Conservation (phyloP, 2,888 invertebrate species). For the Agapetus fuscipes region DNA sequence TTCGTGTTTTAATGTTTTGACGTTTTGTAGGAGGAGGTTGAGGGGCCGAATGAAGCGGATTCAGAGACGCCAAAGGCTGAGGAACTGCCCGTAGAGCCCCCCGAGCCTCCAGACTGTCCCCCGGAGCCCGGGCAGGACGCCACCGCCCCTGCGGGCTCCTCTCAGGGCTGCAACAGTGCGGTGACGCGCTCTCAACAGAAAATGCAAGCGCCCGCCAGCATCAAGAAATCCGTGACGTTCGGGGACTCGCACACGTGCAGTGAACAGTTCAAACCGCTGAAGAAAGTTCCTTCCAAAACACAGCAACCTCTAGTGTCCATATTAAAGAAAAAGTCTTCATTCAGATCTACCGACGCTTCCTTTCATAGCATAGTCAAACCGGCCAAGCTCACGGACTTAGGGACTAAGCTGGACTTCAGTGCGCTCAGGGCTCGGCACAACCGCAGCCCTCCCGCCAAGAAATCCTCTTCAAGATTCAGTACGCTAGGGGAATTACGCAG, state of each 20-base stretch:
- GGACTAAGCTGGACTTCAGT: conserved; percentile 45
- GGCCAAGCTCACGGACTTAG: conserved; percentile 51
- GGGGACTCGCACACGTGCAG: conserved; percentile 55
- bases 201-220: conserved; percentile 37
- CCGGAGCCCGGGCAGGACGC: neutral
- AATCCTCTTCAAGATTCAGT: conserved; percentile 31
- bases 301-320: conserved; percentile 52
- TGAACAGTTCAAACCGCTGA: conserved; percentile 47
- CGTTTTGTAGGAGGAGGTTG: conserved; percentile 16
- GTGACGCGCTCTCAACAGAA: conserved; percentile 41
- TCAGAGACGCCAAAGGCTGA: conserved; percentile 14
- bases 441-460: conserved; percentile 30
- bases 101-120: conserved; percentile 1
- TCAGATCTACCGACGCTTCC: conserved; percentile 45
- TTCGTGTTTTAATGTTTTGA: conserved; percentile 5
- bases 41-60: conserved; percentile 22
- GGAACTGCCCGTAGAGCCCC: neutral
- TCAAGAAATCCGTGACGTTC: conserved; percentile 56
- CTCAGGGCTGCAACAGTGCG: neutral
- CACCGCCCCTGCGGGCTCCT: conserved; percentile 1
- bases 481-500: conserved; percentile 39
- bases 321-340: conserved; percentile 52
- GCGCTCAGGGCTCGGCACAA: conserved; percentile 41
- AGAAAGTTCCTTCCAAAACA: conserved; percentile 48
- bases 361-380: conserved; percentile 52